Evolutionary conservation across 2,113 vertebrate species (phyloP).

Genomic region (Hemichromis elongatus): DNA sequence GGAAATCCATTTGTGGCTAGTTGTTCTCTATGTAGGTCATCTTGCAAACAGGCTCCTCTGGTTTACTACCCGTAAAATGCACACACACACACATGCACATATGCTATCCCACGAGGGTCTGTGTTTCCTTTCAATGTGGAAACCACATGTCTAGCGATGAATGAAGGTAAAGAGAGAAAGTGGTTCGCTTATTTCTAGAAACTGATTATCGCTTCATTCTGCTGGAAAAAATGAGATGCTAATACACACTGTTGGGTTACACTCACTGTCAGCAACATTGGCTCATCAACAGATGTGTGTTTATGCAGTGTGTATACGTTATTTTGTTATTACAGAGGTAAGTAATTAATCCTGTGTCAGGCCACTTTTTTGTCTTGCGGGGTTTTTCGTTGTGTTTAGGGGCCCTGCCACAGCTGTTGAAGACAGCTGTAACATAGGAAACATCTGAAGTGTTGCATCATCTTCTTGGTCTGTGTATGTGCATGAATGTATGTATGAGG

Average conservation of each 20-base stretch:
- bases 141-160: constrained; percentile 56
- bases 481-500: background rate
- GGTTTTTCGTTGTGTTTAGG: constrained; percentile 25
- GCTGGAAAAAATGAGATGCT: background rate
- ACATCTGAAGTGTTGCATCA: constrained; percentile 67
- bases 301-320: background rate
- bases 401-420: constrained; percentile 56
- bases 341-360: background rate
- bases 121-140: constrained; percentile 65
- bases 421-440: constrained; percentile 64
- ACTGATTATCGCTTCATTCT: background rate
- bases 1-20: constrained; percentile 28
- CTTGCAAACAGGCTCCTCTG: constrained; percentile 42
- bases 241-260: background rate
- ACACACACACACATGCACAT: background rate
- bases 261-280: background rate
- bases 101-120: constrained; percentile 48
- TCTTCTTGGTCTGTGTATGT: constrained; percentile 13
- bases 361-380: background rate
- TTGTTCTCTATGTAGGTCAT: constrained; percentile 59
- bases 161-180: constrained; percentile 8
- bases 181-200: background rate
- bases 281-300: background rate
- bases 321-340: background rate
- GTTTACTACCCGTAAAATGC: constrained; percentile 33